Base-by-base conservation (phyloP, 2,113 vertebrate species). In the Gymnogyps californianus region DNA sequence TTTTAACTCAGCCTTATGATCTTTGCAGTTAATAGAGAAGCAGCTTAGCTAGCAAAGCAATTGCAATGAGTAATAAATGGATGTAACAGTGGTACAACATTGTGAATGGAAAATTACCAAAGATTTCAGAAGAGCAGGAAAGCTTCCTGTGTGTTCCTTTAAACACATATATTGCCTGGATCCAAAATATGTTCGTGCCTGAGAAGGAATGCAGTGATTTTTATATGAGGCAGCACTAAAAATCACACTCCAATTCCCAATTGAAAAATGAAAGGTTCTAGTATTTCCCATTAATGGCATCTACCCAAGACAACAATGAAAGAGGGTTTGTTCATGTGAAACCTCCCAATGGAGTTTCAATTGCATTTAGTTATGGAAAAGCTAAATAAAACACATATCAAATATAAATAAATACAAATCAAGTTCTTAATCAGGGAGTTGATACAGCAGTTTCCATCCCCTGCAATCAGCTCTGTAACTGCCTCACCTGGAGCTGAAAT, bases 391-490 rank as follows among this genome's bases (percentile, higher is more conserved):
- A 93, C 36, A 75, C 22, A 52, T 65, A 85, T 91, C 70, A 94
- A 91, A 94, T 55, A 87, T 82, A 97, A 94, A 92, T 94, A 97
- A 97, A 98, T 95, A 92, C 59, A 91, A 93, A 94, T 96, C 92
- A 90, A 84, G 64, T 76, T 96, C 74, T 91, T 96, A 94, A 94
- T 96, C 88, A 93, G 91, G 47, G 88, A 95, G 67, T 96, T 93
- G 67, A 49, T 95, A 67, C 20, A 75, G 93, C 90, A 67, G 54
- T 65, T 97, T 87, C 91, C 91, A 79, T 88, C 90, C 95, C 88
- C 91, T 90, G 92, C 90, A 97, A 96, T 98, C 96, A 97, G 49
- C 71, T 90, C 85, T 74, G 64, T 94, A 97, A 97, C 97, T 97
- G 71, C 89, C 77, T 97, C 83, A 96, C 84, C 95, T 95, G 82